Conservation (phyloP, 2,113 vertebrate species). For the Hoplias malabaricus region DNA sequence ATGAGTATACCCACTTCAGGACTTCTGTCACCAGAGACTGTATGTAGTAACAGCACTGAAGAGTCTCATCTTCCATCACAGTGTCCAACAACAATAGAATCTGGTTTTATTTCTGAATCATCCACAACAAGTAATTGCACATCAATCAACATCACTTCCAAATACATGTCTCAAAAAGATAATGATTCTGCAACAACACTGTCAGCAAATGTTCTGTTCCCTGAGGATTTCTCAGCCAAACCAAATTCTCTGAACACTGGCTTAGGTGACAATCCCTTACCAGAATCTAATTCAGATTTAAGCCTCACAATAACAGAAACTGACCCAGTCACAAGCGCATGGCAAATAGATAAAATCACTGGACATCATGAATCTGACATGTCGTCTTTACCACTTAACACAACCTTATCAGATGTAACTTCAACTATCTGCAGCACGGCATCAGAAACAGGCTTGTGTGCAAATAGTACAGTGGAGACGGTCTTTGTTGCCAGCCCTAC, state of each 20-base stretch:
- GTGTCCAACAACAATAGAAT: background rate
- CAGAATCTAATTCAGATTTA: background rate
- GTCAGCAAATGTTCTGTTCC: background rate
- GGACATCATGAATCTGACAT: background rate
- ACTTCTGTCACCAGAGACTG: too few relatives aligned
- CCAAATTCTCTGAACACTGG: background rate
- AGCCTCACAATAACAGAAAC: background rate
- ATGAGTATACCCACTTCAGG: too few relatives aligned
- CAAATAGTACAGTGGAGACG: background rate
- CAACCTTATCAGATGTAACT: background rate
- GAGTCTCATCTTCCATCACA: too few relatives aligned
- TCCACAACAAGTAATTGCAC: too few relatives aligned
- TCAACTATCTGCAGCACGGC: background rate
- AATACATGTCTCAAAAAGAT: too few relatives aligned
- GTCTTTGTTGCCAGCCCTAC: background rate
- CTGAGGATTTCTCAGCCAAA: background rate
- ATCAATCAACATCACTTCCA: too few relatives aligned
- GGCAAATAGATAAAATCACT: background rate
- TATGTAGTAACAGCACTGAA: too few relatives aligned
- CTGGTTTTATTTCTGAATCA: background rate
- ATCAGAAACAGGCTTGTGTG: background rate
- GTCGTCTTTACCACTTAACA: background rate
- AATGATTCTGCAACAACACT: background rate
- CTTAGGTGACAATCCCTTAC: background rate
- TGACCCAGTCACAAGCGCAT: background rate